Percentiles rank a stretch among this genome's conserved stretches.
Evolutionary conservation across 2,888 invertebrate genomes (phyloP).

Genomic region (Drosophila helvetica): DNA sequence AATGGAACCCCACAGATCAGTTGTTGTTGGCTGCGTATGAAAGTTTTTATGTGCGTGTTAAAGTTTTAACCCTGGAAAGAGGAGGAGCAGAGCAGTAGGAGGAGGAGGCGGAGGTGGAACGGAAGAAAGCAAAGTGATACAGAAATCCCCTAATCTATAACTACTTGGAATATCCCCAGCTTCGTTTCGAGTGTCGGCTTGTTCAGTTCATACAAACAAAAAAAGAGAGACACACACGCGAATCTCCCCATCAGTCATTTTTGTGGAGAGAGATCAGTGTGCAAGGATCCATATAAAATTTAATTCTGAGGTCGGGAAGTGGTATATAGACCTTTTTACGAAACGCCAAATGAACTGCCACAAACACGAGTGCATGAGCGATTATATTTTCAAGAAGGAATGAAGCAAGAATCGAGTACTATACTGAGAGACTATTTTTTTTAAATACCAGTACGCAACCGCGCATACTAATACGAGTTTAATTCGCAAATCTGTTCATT

Average conservation of each 20-base stretch:
- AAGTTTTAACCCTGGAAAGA: constrained; percentile 52
- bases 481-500: constrained; percentile 38
- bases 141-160: constrained; percentile 47
- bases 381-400: constrained; percentile 21
- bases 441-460: constrained; percentile 22
- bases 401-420: constrained; percentile 19
- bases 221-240: not conserved
- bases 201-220: constrained; percentile 17
- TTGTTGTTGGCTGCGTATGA: constrained; percentile 33
- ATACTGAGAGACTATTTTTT: constrained; percentile 42
- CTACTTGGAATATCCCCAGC: constrained; percentile 14
- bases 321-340: constrained; percentile 7
- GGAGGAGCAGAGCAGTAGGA: not conserved
- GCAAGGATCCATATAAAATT: constrained; percentile 1
- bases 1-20: constrained; percentile 4
- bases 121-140: constrained; percentile 74
- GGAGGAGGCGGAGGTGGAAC: constrained; percentile 7
- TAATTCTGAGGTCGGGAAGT: not conserved
- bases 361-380: constrained; percentile 23
- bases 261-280: not conserved
- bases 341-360: constrained; percentile 44
- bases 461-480: not conserved
- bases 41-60: constrained; percentile 63
- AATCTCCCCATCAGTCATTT: not conserved
- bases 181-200: constrained; percentile 27